Evolutionary conservation across 2,797 vertebrate species (phyloP).

Genomic region (Poecile montanus): DNA sequence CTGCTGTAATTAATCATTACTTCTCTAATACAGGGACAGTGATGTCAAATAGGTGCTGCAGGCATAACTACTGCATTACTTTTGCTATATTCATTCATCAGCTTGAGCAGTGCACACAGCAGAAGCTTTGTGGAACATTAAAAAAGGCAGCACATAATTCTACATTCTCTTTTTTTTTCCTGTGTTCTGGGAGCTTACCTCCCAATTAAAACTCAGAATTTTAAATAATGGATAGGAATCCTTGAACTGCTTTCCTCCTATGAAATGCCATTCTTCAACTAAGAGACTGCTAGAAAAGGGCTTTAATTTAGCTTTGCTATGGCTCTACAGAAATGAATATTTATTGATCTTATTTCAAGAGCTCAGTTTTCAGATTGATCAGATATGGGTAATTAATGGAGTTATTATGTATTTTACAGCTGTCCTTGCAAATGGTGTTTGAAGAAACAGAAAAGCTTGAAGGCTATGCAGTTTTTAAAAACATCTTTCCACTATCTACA

Average conservation of each 20-base stretch:
- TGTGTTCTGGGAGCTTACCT: background rate
- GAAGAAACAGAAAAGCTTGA: constrained; percentile 60
- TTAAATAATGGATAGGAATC: background rate
- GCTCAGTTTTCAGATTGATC: background rate
- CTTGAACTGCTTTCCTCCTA: background rate
- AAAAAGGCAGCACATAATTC: background rate
- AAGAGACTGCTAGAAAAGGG: background rate
- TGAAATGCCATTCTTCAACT: background rate
- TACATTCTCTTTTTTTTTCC: background rate
- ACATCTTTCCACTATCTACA: constrained; percentile 43
- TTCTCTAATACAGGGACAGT: background rate
- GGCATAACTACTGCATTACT: background rate
- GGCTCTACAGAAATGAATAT: background rate
- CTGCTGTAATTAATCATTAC: background rate
- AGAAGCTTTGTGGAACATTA: background rate
- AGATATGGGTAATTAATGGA: background rate
- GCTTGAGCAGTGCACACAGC: background rate
- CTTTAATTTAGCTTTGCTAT: background rate
- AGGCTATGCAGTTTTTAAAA: constrained; percentile 60
- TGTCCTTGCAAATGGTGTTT: constrained; percentile 50
- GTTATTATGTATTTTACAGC: constrained; percentile 47
- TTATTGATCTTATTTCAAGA: background rate
- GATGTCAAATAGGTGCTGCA: background rate
- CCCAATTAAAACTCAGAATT: background rate
- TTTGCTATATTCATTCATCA: background rate